A percentile compares a stretch with the other conserved stretches of the same genome.
Evolutionary conservation across 2,888 invertebrate genomes (phyloP).

Genomic region (Erebia epiphron): DNA sequence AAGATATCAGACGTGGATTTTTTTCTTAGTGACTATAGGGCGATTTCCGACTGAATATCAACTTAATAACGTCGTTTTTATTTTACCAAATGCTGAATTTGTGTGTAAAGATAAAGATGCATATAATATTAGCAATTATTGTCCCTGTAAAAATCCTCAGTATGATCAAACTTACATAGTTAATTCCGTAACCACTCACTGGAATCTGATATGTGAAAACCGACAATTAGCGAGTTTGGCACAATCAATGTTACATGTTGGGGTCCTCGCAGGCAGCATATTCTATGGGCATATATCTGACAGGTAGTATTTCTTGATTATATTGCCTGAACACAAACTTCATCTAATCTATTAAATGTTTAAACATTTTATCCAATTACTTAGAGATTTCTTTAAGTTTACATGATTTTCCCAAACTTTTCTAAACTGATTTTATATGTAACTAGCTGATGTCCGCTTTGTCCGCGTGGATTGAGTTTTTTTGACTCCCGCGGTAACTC

Average conservation of each 20-base stretch:
- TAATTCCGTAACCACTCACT: conserved; percentile 83
- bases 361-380: too few relatives aligned
- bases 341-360: too few relatives aligned
- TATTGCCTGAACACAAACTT: too few relatives aligned
- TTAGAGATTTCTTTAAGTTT: too few relatives aligned
- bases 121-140: conserved; percentile 64
- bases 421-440: too few relatives aligned
- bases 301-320: conserved; percentile 51
- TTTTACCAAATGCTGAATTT: conserved; percentile 79
- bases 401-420: too few relatives aligned
- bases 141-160: conserved; percentile 72
- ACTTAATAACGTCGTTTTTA: conserved; percentile 80
- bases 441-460: too few relatives aligned
- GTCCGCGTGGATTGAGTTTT: too few relatives aligned
- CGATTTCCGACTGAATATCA: conserved; percentile 83
- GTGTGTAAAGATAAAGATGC: conserved; percentile 65
- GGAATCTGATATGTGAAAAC: conserved; percentile 84
- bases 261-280: conserved; percentile 81
- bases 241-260: conserved; percentile 82
- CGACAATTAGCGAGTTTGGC: conserved; percentile 79
- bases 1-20: conserved; percentile 79
- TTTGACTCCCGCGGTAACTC: too few relatives aligned
- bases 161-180: conserved; percentile 79
- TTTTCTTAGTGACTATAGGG: conserved; percentile 73
- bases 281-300: conserved; percentile 80